Evolutionary conservation across 2,797 vertebrate species (phyloP).

Genomic region (Aphelocoma californica): DNA sequence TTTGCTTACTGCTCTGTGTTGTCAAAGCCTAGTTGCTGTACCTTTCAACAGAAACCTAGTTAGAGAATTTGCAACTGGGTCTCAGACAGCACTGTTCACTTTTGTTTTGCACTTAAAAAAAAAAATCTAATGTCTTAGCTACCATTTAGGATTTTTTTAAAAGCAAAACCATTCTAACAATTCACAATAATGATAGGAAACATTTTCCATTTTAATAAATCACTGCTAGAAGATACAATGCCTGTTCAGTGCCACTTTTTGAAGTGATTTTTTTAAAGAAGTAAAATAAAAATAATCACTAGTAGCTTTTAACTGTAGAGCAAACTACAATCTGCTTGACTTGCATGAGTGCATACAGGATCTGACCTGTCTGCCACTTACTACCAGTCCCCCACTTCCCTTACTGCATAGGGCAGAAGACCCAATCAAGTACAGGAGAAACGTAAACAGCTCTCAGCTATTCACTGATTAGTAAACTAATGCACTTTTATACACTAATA

Average conservation of each 20-base stretch:
- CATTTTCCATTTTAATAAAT: not conserved
- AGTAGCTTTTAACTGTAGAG: not conserved
- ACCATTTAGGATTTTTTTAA: not conserved
- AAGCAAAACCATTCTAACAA: not conserved
- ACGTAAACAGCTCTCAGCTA: not conserved
- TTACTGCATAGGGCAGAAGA: not conserved
- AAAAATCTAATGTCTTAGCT: not conserved
- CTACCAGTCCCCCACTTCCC: not conserved
- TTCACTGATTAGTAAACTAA: not conserved
- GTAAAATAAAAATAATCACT: not conserved
- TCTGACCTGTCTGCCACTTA: not conserved
- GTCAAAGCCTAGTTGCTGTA: not conserved
- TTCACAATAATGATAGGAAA: not conserved
- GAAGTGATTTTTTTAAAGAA: not conserved
- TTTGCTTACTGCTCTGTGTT: not conserved
- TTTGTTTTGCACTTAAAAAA: not conserved
- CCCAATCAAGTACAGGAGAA: not conserved
- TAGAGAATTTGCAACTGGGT: not conserved
- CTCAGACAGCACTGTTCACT: not conserved
- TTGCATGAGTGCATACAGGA: fast-evolving
- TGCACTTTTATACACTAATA: not conserved
- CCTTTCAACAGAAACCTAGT: not conserved
- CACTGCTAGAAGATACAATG: not conserved
- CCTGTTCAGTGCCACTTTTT: fast-evolving
- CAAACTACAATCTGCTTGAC: not conserved